phyloP scores from a whole-genome alignment of 2,888 invertebrate species.

The Leucophenga montana region DNA sequence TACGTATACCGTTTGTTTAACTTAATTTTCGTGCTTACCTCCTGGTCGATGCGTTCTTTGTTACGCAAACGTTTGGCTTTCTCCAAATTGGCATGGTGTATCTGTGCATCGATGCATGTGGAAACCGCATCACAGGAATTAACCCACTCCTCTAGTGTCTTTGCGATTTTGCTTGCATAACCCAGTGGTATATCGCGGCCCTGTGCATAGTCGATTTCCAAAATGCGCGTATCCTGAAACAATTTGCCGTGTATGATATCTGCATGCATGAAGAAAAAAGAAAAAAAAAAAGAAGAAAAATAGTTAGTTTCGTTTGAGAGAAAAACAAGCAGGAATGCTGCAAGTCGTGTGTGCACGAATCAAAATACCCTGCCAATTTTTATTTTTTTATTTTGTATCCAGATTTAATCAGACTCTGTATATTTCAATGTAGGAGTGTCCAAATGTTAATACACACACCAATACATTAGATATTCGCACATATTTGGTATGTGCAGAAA shows the following conservation, averaged over 20 bases:
- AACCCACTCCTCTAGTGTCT: conserved; percentile 91
- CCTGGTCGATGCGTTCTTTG: conserved; percentile 87
- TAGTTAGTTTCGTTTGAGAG: conserved; percentile 17
- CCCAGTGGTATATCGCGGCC: conserved; percentile 92
- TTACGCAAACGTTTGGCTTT: conserved; percentile 87
- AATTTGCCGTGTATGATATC: conserved; percentile 96
- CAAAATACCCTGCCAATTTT: too few relatives aligned
- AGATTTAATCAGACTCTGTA: too few relatives aligned
- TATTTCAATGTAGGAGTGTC: too few relatives aligned
- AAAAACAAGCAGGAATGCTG: too few relatives aligned
- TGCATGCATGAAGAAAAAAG: conserved; percentile 65
- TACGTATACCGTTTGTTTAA: not conserved
- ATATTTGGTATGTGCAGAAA: too few relatives aligned
- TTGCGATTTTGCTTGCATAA: conserved; percentile 86
- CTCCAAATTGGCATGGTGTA: conserved; percentile 87
- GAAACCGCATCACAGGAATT: conserved; percentile 91
- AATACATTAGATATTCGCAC: too few relatives aligned
- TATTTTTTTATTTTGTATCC: too few relatives aligned
- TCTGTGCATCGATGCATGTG: conserved; percentile 91
- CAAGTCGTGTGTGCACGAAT: not conserved
- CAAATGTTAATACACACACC: too few relatives aligned
- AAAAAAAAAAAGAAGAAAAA: conserved; percentile 19
- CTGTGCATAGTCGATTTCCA: conserved; percentile 95
- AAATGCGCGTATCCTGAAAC: conserved; percentile 93
- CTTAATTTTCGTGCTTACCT: conserved; percentile 76